Conservation (phyloP, 23 tunicate genomes). For the Styela clava region DNA sequence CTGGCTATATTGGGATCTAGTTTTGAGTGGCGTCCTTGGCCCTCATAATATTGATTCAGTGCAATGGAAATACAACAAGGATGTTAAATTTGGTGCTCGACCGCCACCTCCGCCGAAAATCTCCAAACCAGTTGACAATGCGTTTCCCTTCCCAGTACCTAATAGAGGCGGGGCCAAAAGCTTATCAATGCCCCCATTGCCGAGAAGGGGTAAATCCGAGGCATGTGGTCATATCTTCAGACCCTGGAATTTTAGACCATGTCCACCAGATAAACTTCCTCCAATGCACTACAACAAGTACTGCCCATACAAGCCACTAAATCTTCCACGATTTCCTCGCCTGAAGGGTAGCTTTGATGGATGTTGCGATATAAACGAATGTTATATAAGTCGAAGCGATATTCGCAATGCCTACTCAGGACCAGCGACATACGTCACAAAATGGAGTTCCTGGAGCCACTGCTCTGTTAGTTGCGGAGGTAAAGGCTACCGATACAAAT, state of each 20-base stretch:
- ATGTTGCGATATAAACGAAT: constrained; percentile 65
- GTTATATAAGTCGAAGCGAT: constrained; percentile 42
- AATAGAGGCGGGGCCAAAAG: too few relatives aligned
- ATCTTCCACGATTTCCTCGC: constrained; percentile 38
- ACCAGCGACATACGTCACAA: constrained; percentile 33
- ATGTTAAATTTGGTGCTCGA: neutral
- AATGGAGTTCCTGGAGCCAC: constrained; percentile 26
- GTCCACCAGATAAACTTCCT: neutral
- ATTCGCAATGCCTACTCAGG: constrained; percentile 37
- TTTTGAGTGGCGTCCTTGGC: neutral
- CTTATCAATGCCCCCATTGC: neutral
- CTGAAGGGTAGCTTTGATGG: constrained; percentile 76
- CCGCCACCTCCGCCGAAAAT: constrained; percentile 4
- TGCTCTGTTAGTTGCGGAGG: constrained; percentile 42
- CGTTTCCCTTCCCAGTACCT: neutral
- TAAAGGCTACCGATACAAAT: constrained; percentile 6
- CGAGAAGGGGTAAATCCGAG: neutral
- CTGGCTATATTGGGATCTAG: constrained; percentile 13
- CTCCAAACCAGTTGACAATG: neutral
- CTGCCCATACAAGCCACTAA: constrained; percentile 52
- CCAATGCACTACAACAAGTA: constrained; percentile 1
- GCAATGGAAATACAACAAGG: neutral
- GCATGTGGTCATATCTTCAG: neutral
- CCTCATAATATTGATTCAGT: constrained; percentile 9
- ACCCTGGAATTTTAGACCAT: neutral